Conservation (phyloP, 2,797 vertebrate genomes). For the Alosa sapidissima region DNA sequence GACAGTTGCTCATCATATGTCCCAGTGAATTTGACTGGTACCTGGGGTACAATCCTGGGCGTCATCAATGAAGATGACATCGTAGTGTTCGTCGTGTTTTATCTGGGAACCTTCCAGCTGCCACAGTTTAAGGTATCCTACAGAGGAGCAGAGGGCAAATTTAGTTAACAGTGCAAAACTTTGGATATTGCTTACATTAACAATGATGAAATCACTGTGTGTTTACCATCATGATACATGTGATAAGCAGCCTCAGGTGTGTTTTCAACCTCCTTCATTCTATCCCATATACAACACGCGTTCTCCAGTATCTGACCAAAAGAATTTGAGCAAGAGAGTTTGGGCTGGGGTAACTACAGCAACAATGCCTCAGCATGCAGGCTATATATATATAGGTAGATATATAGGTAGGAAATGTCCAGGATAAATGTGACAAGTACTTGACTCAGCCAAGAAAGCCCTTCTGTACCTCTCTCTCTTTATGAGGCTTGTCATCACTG, state of each 20-base stretch:
- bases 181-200: not conserved
- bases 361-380: too few relatives aligned
- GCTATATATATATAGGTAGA: too few relatives aligned
- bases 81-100: constrained; percentile 57
- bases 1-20: too few relatives aligned
- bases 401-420: too few relatives aligned
- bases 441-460: too few relatives aligned
- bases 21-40: constrained; percentile 36
- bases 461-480: constrained; percentile 58
- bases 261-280: not conserved
- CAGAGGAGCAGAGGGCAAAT: not conserved
- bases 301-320: not conserved
- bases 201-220: too few relatives aligned
- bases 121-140: constrained; percentile 70
- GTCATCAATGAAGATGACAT: constrained; percentile 79
- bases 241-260: not conserved
- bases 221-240: constrained; percentile 16
- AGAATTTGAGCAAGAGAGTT: not conserved
- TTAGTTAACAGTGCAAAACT: not conserved
- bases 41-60: constrained; percentile 80
- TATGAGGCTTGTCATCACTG: constrained; percentile 48
- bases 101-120: constrained; percentile 74
- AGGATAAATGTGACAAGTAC: not conserved
- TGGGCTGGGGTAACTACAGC: too few relatives aligned
- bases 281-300: not conserved